Conservation (phyloP, 1,140 invertebrate species). For the Rhyacophila brunnea region DNA sequence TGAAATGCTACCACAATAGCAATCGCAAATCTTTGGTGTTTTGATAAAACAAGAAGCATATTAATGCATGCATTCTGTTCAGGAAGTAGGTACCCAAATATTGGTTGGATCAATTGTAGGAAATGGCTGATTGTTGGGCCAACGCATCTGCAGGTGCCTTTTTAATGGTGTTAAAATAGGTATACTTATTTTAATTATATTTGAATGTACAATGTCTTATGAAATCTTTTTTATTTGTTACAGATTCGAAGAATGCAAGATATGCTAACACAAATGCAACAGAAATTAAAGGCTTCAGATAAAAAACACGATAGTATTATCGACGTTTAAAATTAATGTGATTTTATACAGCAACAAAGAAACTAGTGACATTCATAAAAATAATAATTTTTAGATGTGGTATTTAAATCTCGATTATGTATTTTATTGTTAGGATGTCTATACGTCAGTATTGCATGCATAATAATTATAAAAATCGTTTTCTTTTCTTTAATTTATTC, state of each 20-base stretch:
- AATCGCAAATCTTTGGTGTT: too few species aligned
- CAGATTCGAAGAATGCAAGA: slow-evolving; percentile 94
- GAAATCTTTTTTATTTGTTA: slow-evolving; percentile 34
- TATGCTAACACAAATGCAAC: slow-evolving; percentile 95
- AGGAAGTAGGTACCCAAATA: too few species aligned
- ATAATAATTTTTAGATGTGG: slow-evolving; percentile 23
- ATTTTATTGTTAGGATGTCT: slow-evolving; percentile 16
- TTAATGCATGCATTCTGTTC: too few species aligned
- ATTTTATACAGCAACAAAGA: slow-evolving; percentile 13
- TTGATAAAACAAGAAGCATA: too few species aligned
- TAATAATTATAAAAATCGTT: slow-evolving; percentile 16
- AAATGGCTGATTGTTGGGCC: too few species aligned
- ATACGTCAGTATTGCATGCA: slow-evolving; percentile 1
- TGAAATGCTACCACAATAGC: too few species aligned
- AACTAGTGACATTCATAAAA: slow-evolving; percentile 20
- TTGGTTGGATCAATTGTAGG: too few species aligned
- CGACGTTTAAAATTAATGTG: slow-evolving; percentile 63
- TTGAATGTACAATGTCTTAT: too few species aligned
- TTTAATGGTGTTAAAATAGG: too few species aligned
- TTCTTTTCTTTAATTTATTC: slow-evolving; percentile 29
- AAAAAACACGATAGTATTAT: slow-evolving; percentile 80
- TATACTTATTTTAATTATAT: too few species aligned
- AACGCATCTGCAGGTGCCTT: too few species aligned
- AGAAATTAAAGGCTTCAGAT: slow-evolving; percentile 83
- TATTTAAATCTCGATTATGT: slow-evolving; percentile 20